Evolutionary conservation across 2,113 vertebrate genomes (phyloP), one percentile per base, ranked within the genome.

Genomic region (Neodon shergylaensis): DNA sequence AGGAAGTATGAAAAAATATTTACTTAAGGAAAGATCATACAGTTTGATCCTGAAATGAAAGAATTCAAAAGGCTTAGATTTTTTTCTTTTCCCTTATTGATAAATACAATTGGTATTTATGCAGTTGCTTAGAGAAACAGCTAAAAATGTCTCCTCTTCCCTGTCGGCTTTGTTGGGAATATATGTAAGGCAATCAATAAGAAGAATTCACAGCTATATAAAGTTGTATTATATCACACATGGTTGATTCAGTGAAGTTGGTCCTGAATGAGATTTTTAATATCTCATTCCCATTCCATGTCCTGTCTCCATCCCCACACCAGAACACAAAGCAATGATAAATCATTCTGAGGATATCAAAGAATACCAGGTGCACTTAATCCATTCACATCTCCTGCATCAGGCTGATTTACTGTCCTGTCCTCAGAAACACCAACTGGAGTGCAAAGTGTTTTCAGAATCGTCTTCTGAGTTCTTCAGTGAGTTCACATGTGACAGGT

Each of bases 331-430:
- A 84, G 81, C 39, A 89, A 91, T 70, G 47, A 81, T 66, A 78
- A 82, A 70, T 87, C 47, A 96, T 89, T 96, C 65, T 36, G 63
- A 85, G 36, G 63, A 90, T 1, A 88, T 83, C 24, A 79, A 87
- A 90, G 42, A 63, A 91, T 78, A 33, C 16, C 44, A 77, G 86
- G 49, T 91, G 36, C 96, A 88, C 91, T 93, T 95, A 88, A 83
- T 90, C 72, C 68, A 89, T 19, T 33, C 63, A 47, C 52, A 92
- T 83, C 95, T 95, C 31, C n/a, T 26, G 47, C 3, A 47, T 90
- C 49, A 73, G 54, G 33, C 94, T 93, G 91, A 92, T 97, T 96
- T 96, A 92, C 93, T 72, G 81, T 4, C 10, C 7, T 6, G 0
- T 8, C 65, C 82, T 96, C 49, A 88, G 28, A 91, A 76, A 81